These are phyloP conservation scores for Ailuropoda melanoleuca DNA, from an alignment of 2,113 vertebrate species.

Conservation along the genomic window DNA sequence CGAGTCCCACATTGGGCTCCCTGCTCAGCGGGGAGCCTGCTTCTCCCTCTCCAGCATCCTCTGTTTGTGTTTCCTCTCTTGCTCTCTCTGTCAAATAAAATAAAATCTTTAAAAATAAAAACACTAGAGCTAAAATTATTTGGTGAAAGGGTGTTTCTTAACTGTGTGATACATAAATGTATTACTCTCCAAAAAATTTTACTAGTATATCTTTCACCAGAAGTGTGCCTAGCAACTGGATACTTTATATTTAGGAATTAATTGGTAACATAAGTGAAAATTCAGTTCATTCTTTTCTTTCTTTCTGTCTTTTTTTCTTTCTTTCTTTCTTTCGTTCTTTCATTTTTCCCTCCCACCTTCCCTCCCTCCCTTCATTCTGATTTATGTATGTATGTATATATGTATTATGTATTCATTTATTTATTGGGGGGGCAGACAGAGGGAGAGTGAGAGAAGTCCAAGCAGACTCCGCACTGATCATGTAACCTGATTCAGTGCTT, in stretches of 20 bases:
- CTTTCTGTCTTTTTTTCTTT: no score
- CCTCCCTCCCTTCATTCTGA: no score
- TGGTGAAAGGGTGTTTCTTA: not conserved
- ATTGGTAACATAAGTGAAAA: not conserved
- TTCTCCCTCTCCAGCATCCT: not conserved
- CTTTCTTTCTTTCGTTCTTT: no score
- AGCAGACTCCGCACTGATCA: not conserved
- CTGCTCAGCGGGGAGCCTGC: no score
- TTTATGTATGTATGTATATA: not conserved
- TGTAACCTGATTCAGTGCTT: not conserved
- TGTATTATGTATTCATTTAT: not conserved
- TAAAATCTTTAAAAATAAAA: not conserved
- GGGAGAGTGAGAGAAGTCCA: not conserved
- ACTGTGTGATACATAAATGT: not conserved
- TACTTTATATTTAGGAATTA: conserved; percentile 31
- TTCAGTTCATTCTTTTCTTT: not conserved
- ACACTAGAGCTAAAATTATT: not conserved
- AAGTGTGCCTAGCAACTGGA: not conserved
- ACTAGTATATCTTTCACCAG: not conserved
- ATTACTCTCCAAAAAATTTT: not conserved
- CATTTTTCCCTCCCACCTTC: no score
- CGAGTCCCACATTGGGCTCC: not conserved
- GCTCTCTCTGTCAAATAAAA: not conserved
- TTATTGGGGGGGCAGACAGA: not conserved
- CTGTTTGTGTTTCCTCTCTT: not conserved